Base-by-base conservation (phyloP, 1,140 invertebrate genomes). In the Penaeus vannamei region DNA sequence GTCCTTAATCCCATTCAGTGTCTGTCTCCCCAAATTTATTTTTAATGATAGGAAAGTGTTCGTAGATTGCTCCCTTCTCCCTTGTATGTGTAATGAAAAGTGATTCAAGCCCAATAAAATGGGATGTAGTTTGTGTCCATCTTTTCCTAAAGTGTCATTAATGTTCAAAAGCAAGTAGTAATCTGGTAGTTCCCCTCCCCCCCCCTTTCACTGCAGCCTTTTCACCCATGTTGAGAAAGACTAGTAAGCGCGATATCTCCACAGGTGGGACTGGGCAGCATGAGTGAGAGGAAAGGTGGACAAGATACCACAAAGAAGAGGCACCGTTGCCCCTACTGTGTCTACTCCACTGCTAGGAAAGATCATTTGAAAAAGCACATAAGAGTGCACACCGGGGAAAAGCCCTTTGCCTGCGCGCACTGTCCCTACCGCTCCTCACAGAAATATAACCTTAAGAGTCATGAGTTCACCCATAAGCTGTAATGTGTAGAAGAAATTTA, bases 291-390 rank as follows among this genome's bases (percentile, higher is more conserved):
- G 87, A 60, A 62, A 72, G 69, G 82, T 84, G 86, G 86, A 81
- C 62, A 64, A 72, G 87, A 84, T 79, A 42, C 64, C 64, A 81
- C 87, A 29, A 89, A 89, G 87, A 89, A 89, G 87, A 72, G 87
- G 64, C 87, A 89, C 81, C 87, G 77, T 59, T 89, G 87, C 60
- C 87, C 87, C 81, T 89, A 89, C 82, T 89, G 87, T 79, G 82
- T 77, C 66, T 89, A 89, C 87, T 89, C 87, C 36, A 89, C 87
- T 77, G 81, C 87, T 64, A 83, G 87, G n/a, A 89, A 89, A 89
- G 87, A 89, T 60, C 87, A 89, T 77, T 89, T 89, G 69, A 83
- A 89, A 89, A 89, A 89, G 53, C 87, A 89, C 42, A 89, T 89
- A 62, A 80, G 87, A 42, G 84, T 69, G 17, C 87, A 89, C 87